Evolutionary conservation across 1,140 invertebrate species (phyloP).

Genomic region (Lordiphosa clarofinis): DNA sequence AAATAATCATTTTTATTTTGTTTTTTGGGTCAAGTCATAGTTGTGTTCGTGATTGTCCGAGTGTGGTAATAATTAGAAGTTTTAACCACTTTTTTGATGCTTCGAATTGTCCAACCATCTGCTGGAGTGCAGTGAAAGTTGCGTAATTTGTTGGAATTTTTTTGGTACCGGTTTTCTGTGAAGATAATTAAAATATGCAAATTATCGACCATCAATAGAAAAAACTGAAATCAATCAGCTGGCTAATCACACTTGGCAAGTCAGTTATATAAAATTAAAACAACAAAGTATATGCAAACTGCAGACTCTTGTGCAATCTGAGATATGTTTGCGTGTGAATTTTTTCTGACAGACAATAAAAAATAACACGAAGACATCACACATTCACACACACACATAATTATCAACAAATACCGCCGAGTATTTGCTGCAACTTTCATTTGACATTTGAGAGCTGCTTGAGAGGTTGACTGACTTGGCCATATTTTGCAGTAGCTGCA

Average conservation of each 20-base stretch:
- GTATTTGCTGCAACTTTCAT: slow-evolving; percentile 46
- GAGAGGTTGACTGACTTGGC: neutral
- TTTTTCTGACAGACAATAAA: slow-evolving; percentile 3
- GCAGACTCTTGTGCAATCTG: slow-evolving; percentile 34
- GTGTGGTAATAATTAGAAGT: neutral
- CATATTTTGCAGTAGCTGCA: slow-evolving; percentile 10
- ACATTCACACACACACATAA: slow-evolving; percentile 3
- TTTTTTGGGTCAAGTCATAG: too few relatives aligned
- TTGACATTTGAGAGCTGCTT: slow-evolving; percentile 47
- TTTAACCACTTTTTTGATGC: too few relatives aligned
- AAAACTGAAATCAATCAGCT: slow-evolving; percentile 55
- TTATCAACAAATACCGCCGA: neutral
- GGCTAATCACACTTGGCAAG: slow-evolving; percentile 45
- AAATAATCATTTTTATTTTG: slow-evolving; percentile 28
- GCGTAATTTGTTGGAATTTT: slow-evolving; percentile 39
- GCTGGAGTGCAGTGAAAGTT: too few relatives aligned
- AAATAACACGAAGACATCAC: too few relatives aligned
- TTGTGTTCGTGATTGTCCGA: slow-evolving; percentile 9
- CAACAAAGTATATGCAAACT: too few relatives aligned
- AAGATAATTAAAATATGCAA: too few relatives aligned
- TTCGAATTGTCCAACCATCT: too few relatives aligned
- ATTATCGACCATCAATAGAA: too few relatives aligned
- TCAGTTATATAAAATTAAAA: slow-evolving; percentile 24
- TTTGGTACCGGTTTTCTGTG: neutral
- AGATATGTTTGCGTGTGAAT: slow-evolving; percentile 28